Evolutionary conservation across 2,797 vertebrate genomes (phyloP).

Genomic region (Xiphorhynchus erythropygius): DNA sequence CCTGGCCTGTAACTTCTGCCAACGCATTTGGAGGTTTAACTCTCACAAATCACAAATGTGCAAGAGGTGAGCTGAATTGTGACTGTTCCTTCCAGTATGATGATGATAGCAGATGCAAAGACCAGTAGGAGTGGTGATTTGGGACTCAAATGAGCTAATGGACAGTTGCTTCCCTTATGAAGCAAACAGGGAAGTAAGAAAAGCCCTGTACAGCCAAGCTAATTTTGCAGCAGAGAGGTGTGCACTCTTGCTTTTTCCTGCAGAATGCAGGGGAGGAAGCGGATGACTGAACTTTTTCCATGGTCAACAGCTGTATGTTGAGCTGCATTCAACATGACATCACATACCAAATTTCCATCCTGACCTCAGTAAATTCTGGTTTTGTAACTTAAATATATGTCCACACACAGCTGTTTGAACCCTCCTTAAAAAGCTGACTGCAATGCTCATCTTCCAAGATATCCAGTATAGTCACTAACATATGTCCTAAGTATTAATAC

Average conservation of each 20-base stretch:
- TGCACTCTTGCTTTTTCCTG: neutral
- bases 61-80: neutral
- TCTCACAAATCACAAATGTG: neutral
- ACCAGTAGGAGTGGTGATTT: neutral
- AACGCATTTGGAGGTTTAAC: neutral
- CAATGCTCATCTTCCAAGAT: neutral
- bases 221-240: neutral
- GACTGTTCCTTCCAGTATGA: neutral
- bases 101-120: neutral
- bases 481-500: neutral
- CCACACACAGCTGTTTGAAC: neutral
- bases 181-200: neutral
- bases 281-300: neutral
- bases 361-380: neutral
- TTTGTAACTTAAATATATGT: neutral
- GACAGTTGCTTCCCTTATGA: rapidly evolving
- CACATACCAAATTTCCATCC: neutral
- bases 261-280: neutral
- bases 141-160: neutral
- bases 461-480: neutral
- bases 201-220: neutral
- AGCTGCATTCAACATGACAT: neutral
- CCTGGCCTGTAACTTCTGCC: rapidly evolving
- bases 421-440: neutral
- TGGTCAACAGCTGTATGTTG: neutral